These are phyloP conservation scores for Apodemus agrarius DNA, from an alignment of 2,797 vertebrate species.

Conservation along the genomic window DNA sequence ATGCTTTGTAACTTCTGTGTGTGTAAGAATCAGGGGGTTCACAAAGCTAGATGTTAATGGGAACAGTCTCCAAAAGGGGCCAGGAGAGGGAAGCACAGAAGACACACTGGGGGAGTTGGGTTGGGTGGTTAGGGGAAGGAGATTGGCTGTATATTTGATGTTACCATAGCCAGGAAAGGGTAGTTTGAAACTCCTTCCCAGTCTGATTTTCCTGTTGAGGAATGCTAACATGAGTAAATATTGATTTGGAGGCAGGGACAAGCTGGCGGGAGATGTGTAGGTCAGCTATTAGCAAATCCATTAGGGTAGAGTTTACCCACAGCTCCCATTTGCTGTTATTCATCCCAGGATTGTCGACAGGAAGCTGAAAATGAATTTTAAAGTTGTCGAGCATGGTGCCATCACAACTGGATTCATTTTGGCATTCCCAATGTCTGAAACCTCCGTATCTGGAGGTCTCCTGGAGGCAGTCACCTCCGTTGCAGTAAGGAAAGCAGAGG, in stretches of 20 bases:
- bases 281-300: neutral
- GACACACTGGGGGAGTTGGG: neutral
- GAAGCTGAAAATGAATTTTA: too few relatives aligned
- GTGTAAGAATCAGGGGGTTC: neutral
- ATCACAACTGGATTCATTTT: too few relatives aligned
- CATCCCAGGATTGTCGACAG: neutral
- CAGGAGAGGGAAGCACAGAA: neutral
- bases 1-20: neutral
- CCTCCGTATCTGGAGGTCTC: too few relatives aligned
- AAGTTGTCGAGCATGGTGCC: too few relatives aligned
- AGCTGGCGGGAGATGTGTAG: neutral
- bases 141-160: neutral
- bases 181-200: neutral
- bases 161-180: neutral
- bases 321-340: neutral
- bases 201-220: neutral
- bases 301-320: neutral
- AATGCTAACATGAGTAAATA: neutral
- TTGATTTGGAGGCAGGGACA: neutral
- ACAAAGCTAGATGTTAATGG: neutral
- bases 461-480: too few relatives aligned
- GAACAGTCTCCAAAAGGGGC: neutral
- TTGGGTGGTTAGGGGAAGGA: neutral
- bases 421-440: too few relatives aligned
- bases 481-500: too few relatives aligned